A percentile compares a stretch with the other conserved stretches of the same genome.
These are phyloP conservation scores for Myocastor coypus DNA, from an alignment of 2,113 vertebrate genomes.

Conservation along the genomic window DNA sequence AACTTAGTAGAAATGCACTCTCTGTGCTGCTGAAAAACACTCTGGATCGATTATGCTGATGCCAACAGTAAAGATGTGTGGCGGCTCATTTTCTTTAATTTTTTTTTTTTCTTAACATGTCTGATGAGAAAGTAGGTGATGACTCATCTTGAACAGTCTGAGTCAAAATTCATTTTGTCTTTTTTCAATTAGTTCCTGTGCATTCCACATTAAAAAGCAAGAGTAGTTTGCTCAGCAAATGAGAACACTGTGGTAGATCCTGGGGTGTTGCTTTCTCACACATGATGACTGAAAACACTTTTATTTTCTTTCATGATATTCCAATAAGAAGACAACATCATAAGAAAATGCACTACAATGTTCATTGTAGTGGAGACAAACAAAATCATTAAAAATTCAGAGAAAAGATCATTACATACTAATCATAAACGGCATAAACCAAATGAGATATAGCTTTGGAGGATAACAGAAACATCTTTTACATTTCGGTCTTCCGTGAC, in stretches of 20 bases:
- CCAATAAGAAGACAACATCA: constrained; percentile 77
- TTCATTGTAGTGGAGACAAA: constrained; percentile 75
- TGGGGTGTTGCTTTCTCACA: constrained; percentile 82
- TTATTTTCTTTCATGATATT: constrained; percentile 74
- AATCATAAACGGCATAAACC: constrained; percentile 56
- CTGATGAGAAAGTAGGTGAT: constrained; percentile 88
- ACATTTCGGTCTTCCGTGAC: neutral
- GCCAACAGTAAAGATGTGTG: constrained; percentile 76
- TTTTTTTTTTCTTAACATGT: constrained; percentile 76
- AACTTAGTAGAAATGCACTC: constrained; percentile 75
- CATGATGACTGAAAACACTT: constrained; percentile 77
- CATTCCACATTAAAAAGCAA: constrained; percentile 84
- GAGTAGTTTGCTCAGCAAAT: constrained; percentile 85
- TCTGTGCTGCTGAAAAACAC: constrained; percentile 75
- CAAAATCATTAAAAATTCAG: constrained; percentile 60
- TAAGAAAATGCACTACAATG: constrained; percentile 70
- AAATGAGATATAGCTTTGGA: neutral
- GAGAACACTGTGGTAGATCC: constrained; percentile 78
- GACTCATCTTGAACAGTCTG: constrained; percentile 87
- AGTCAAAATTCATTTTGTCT: constrained; percentile 86
- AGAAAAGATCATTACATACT: constrained; percentile 52
- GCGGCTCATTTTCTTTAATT: constrained; percentile 70
- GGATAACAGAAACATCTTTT: constrained; percentile 11
- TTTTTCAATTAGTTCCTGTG: constrained; percentile 83
- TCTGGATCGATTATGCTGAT: constrained; percentile 85